These are phyloP conservation scores for Lota lota DNA, from an alignment of 2,113 vertebrate genomes.

Conservation along the genomic window DNA sequence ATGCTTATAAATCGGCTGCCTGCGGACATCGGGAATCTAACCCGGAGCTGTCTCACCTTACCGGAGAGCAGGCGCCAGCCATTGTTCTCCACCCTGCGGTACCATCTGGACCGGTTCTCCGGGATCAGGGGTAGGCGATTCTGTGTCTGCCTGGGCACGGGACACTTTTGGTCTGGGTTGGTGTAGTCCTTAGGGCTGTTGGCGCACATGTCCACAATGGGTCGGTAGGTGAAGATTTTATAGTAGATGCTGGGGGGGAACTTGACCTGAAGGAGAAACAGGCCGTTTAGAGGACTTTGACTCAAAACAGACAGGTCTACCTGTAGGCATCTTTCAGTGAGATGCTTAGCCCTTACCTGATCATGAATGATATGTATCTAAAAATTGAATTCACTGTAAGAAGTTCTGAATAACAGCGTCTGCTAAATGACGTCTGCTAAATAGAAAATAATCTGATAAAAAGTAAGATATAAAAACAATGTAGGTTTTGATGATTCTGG, in stretches of 20 bases:
- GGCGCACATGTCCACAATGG: slow-evolving; percentile 77
- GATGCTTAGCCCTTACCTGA: too few relatives aligned
- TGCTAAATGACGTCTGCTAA: too few relatives aligned
- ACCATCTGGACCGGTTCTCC: slow-evolving; percentile 69
- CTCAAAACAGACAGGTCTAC: too few relatives aligned
- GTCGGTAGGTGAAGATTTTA: slow-evolving; percentile 82
- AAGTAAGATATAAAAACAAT: too few relatives aligned
- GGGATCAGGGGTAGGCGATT: slow-evolving; percentile 16
- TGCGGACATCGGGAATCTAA: slow-evolving; percentile 19
- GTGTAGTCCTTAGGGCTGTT: slow-evolving; percentile 77
- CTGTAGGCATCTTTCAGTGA: too few relatives aligned
- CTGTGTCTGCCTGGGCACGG: background rate
- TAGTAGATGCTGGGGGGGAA: slow-evolving; percentile 83
- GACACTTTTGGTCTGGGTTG: slow-evolving; percentile 43
- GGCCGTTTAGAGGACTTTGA: too few relatives aligned
- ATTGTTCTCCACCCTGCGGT: slow-evolving; percentile 78
- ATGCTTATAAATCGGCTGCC: too few relatives aligned
- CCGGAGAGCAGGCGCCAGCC: slow-evolving; percentile 75
- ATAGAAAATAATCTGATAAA: too few relatives aligned
- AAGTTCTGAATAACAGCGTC: too few relatives aligned
- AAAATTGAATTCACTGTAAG: too few relatives aligned
- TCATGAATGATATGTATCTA: too few relatives aligned
- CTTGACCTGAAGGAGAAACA: slow-evolving; percentile 12
- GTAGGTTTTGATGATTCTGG: too few relatives aligned
- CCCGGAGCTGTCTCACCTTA: slow-evolving; percentile 49